Base-by-base conservation (phyloP, 2,888 invertebrate genomes). In the Incurvaria masculella region DNA sequence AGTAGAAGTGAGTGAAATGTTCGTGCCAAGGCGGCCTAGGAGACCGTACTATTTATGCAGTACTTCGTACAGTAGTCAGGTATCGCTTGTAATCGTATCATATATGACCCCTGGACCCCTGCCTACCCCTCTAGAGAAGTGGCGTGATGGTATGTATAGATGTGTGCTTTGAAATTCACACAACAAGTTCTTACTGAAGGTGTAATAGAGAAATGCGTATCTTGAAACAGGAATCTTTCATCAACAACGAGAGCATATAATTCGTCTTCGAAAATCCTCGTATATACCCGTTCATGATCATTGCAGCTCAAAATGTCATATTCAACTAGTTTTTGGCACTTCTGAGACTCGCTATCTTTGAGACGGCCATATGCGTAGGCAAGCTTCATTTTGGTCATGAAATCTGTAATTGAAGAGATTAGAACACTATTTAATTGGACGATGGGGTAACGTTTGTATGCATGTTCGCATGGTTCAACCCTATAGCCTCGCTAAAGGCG, bases 131-230 rank as follows among this genome's bases (percentile, higher is more conserved):
- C 23, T 44, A 16, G 19, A 21, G 33, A 47, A 21, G 16, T 38
- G 26, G 8, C 16, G 21, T 42, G 38, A 21, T 21, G 45, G 2
- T 18, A 18, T 39, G 11, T 42, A 14, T 23, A 16, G 14, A 5
- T 18, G n/a, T 20, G 8, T 17, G 21, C n/a, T 44, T 21, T 26
- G 2, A 20, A 47, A 26, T 50, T 21, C 23, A 18, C 21, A 27
- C 14, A 14, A 8, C 14, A 10, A 10, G 14, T 47, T 69, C 73
- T 69, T 55, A 84, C 84, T 57, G 71, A 63, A 16, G 84, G 84
- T 19, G 64, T 60, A 48, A 84, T 68, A n/a, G 67, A 60, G 58
- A 84, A 84, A 56, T 75, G 67, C n/a, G 59, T 63, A 53, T 71
- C 62, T 52, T 70, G 65, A 51, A 67, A 74, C 23, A 58, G 59